phyloP scores from a whole-genome alignment of 1,140 invertebrate species.

The Drosophila lacteicornis region DNA sequence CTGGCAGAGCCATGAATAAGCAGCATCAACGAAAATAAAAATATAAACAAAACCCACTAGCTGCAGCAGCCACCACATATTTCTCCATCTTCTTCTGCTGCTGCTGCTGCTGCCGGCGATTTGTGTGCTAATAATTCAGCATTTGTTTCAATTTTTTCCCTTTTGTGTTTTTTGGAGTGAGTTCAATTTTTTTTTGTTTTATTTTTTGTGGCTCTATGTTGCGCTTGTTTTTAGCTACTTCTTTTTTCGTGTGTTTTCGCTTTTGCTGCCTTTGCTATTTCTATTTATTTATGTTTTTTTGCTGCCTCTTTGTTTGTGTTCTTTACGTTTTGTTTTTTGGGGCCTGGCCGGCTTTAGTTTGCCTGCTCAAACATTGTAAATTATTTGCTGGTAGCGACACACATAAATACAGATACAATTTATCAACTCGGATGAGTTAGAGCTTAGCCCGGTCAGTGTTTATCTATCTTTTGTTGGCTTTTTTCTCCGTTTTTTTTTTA shows the following conservation, averaged over 20 bases:
- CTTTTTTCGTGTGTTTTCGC: slow-evolving; percentile 33
- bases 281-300: slow-evolving; percentile 30
- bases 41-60: slow-evolving; percentile 43
- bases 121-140: slow-evolving; percentile 78
- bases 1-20: slow-evolving; percentile 53
- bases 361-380: slow-evolving; percentile 57
- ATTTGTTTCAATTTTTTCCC: slow-evolving; percentile 64
- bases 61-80: slow-evolving; percentile 20
- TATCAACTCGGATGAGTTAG: slow-evolving; percentile 74
- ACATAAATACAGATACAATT: slow-evolving; percentile 78
- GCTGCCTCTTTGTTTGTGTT: slow-evolving; percentile 40
- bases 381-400: slow-evolving; percentile 73
- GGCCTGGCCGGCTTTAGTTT: slow-evolving; percentile 66
- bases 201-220: slow-evolving; percentile 36
- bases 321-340: slow-evolving; percentile 66
- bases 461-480: slow-evolving; percentile 39
- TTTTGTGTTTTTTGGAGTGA: slow-evolving; percentile 28
- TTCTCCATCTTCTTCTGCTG: slow-evolving; percentile 17
- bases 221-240: slow-evolving; percentile 50
- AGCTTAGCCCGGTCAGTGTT: slow-evolving; percentile 36
- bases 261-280: slow-evolving; percentile 34
- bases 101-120: slow-evolving; percentile 42
- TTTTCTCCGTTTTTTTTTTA: slow-evolving; percentile 26
- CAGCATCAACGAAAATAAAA: slow-evolving; percentile 53
- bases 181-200: slow-evolving; percentile 15